Evolutionary conservation across 2,113 vertebrate species (phyloP).

Genomic region (Harpagus bidentatus): DNA sequence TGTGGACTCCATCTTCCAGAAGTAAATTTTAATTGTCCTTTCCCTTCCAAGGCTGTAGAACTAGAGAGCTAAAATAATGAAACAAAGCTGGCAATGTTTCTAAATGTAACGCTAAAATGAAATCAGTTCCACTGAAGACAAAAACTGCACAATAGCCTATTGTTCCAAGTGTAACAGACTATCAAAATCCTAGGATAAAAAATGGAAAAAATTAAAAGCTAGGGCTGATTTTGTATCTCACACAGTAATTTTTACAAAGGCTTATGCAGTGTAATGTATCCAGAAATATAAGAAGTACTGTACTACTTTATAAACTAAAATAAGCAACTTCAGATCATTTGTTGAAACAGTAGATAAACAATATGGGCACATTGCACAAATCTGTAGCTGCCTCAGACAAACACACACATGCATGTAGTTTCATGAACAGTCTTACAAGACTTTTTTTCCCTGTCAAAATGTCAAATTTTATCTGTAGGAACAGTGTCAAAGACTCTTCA

Average conservation of each 20-base stretch:
- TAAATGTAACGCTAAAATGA: neutral
- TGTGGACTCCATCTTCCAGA: conserved; percentile 95
- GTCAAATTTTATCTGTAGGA: neutral
- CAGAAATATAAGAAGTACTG: neutral
- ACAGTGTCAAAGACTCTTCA: neutral
- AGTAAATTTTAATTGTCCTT: conserved; percentile 95
- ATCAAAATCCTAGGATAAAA: neutral
- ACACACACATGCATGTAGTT: neutral
- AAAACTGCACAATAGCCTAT: neutral
- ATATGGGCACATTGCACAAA: neutral
- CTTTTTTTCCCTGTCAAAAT: neutral
- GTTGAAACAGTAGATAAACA: neutral
- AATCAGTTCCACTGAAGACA: neutral
- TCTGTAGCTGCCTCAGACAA: neutral
- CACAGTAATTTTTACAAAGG: neutral
- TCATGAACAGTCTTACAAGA: neutral
- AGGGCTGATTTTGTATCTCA: neutral
- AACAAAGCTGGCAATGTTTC: neutral
- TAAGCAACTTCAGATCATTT: neutral
- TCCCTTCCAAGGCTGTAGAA: conserved; percentile 89
- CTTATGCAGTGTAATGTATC: neutral
- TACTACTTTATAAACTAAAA: neutral
- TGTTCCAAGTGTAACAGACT: neutral
- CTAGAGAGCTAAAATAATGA: conserved; percentile 81
- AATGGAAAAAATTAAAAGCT: neutral